Evolutionary conservation across 1,140 invertebrate genomes (phyloP), one percentile per base, ranked within the genome.

Genomic region (Danaus plexippus): DNA sequence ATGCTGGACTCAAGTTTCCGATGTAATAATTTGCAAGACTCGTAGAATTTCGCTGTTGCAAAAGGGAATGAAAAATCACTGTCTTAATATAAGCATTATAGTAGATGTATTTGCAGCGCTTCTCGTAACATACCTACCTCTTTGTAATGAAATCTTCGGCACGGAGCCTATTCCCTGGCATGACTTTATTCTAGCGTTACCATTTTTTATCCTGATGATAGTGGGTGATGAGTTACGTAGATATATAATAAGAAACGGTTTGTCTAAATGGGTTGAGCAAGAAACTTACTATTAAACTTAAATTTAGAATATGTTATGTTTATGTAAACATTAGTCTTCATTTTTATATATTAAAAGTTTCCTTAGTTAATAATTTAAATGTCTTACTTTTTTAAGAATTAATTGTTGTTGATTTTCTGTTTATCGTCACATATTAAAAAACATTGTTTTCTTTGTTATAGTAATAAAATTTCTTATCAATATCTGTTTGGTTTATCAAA

Each of bases 21-120:
- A 95, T 85, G 88, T 93, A 44, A 92, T 96, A 54, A 93, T 95
- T 64, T 95, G 93, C 74, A 96, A 96, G 75, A 96, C 94, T 0
- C 87, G 94, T 58, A 87, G 92, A 59, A 90, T 93, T 59, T 95
- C 94, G 1, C 77, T 96, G 11, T 77, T 95, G 40, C 90, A 92
- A 57, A 94, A 96, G 67, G 93, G 94, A 66, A 95, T 96, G 93
- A 88, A 79, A 47, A 95, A 94, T 66, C 90, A 90, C 83, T 84
- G 90, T 3, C 77, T 95, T 32, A 94, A 95, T 80, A 87, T 91
- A 56, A 92, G 91, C 42, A 88, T 95, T 15, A 50, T 93, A 4
- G 90, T 94, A 64, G 92, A 94, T 78, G 85, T 93, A 9, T 59
- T 75, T 1, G 77, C 93, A 43, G 92, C 93, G 9, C 77, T 88